phyloP scores from a whole-genome alignment of 2,797 vertebrate species.

The Acanthopagrus latus region DNA sequence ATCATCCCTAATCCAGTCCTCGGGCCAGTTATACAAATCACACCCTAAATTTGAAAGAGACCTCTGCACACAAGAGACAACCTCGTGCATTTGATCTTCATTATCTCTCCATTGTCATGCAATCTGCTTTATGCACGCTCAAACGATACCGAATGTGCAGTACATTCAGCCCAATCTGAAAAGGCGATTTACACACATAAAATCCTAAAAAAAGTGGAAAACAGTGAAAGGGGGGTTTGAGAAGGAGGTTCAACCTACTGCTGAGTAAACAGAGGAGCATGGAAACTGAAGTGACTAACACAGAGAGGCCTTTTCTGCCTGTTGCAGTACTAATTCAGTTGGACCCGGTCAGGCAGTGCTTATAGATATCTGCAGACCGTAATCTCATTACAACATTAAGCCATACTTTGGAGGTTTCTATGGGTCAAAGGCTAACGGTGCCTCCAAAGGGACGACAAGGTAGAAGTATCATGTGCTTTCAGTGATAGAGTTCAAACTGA shows the following conservation, averaged over 20 bases:
- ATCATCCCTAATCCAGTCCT: constrained; percentile 64
- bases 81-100: constrained; percentile 30
- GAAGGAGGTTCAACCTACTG: constrained; percentile 58
- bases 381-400: constrained; percentile 83
- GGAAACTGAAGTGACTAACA: constrained; percentile 71
- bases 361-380: constrained; percentile 76
- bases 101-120: constrained; percentile 31
- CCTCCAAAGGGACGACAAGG: constrained; percentile 33
- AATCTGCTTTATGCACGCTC: constrained; percentile 24
- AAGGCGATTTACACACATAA: constrained; percentile 20
- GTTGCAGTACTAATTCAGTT: constrained; percentile 71
- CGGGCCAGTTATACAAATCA: constrained; percentile 72
- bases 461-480: not conserved
- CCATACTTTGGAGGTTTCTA: constrained; percentile 78
- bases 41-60: constrained; percentile 52
- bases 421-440: constrained; percentile 57
- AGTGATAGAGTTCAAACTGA: not conserved
- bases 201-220: constrained; percentile 28
- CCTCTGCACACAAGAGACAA: constrained; percentile 28
- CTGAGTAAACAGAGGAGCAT: constrained; percentile 74
- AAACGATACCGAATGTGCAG: constrained; percentile 13
- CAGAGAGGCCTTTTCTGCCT: constrained; percentile 71
- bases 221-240: constrained; percentile 50
- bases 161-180: constrained; percentile 6
- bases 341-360: constrained; percentile 62